Evolutionary conservation across 2,797 vertebrate genomes (phyloP), one percentile per base, ranked within the genome.

Genomic region (Falco rusticolus): DNA sequence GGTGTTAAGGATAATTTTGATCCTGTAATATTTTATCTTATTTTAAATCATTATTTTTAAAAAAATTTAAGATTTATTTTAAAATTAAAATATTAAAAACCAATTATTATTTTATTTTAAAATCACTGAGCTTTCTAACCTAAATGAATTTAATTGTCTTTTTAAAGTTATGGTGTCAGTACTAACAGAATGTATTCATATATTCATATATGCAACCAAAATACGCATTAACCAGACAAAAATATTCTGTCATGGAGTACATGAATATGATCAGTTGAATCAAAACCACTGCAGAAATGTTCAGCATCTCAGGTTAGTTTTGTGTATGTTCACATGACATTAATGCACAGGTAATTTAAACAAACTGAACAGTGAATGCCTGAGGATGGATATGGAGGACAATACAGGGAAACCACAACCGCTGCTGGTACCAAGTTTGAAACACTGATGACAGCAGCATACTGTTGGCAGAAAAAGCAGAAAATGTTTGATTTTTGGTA

Each of bases 1-100:
- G 37, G 19, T 91, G 84, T 89, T 92, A 94, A 85, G 81, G 18
- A 94, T 18, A 11, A 84, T 77, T 94, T 80, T 95, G 63, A 88
- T 88, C 85, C 66, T 50, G 25, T 43, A 94, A 50, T 43, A 70
- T 37, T 37, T 37, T 37, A 37, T 11, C 11, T 37, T 37, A 37
- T 37, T 37, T 37, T 37, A 37, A 37, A 37, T 37, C 10, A 37
- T 37, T 37, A 37, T 37, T 37, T 11, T 37, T 37, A 10, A 10
- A 10, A 37, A 37, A 10, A 37, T 37, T 37, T 37, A 37, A 37
- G 37, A 37, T 37, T 37, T 37, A 37, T 37, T 37, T 37, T 37
- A 37, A 37, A 37, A 37, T 37, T 37, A 37, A 37, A 37, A 37
- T 37, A 37, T 37, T 37, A 37, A 37, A 95, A 88, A 93, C 29